Conservation (phyloP, 2,888 invertebrate genomes). For the Strigamia maritima region DNA sequence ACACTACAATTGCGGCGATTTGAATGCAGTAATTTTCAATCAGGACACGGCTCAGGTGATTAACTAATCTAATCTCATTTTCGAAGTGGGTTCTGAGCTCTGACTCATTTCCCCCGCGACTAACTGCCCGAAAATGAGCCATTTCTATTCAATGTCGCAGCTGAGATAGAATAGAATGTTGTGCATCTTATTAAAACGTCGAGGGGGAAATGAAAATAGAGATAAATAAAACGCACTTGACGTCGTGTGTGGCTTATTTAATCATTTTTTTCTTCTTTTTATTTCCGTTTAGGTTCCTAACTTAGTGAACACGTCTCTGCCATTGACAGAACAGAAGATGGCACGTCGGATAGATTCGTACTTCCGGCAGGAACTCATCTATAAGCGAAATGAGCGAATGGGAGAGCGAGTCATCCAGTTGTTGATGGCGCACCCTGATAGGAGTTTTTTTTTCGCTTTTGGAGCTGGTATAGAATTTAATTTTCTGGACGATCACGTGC, state of each 20-base stretch:
- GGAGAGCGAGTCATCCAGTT: constrained; percentile 54
- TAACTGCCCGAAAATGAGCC: too few relatives aligned
- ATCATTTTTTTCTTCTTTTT: constrained; percentile 41
- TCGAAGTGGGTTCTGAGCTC: too few relatives aligned
- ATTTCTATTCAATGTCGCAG: too few relatives aligned
- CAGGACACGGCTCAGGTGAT: constrained; percentile 49
- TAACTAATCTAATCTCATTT: too few relatives aligned
- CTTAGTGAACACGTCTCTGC: constrained; percentile 50
- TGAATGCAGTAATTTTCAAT: constrained; percentile 53
- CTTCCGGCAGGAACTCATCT: constrained; percentile 57
- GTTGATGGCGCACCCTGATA: constrained; percentile 52
- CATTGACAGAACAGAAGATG: constrained; percentile 46
- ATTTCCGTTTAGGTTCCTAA: constrained; percentile 46
- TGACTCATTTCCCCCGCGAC: too few relatives aligned
- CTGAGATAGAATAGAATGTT: too few relatives aligned
- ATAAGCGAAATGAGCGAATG: constrained; percentile 57
- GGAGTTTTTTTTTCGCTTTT: constrained; percentile 58
- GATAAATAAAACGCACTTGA: neutral
- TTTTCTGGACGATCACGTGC: neutral
- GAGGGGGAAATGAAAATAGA: too few relatives aligned
- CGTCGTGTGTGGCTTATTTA: neutral
- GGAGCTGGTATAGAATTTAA: constrained; percentile 54
- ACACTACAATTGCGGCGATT: constrained; percentile 56
- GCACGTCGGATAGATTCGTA: constrained; percentile 54
- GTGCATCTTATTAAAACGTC: too few relatives aligned